A percentile compares a stretch with the other conserved stretches of the same genome.
Conservation (phyloP, 2,797 vertebrate genomes). For the Mus minutoides region DNA sequence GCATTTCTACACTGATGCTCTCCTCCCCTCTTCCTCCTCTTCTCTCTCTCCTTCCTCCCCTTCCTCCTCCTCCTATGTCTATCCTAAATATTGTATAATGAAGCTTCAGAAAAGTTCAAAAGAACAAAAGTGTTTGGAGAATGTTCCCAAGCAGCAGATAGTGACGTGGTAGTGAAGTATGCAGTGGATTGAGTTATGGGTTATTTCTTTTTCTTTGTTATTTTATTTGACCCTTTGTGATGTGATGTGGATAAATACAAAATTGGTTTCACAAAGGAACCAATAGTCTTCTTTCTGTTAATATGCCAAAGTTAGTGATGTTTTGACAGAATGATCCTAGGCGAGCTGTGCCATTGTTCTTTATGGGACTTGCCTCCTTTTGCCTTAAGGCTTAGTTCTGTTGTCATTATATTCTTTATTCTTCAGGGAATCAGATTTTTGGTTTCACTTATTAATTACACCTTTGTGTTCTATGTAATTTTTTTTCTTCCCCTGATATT, state of each 20-base stretch:
- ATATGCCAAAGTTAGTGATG: not conserved
- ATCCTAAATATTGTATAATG: not conserved
- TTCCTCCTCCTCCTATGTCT: not conserved
- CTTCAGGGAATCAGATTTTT: constrained; percentile 24
- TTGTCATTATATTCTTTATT: not conserved
- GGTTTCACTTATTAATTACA: not conserved
- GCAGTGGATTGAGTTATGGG: not conserved
- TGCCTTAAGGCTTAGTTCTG: not conserved
- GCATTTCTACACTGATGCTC: not conserved
- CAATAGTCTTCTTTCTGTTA: constrained; percentile 36
- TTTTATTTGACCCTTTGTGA: constrained; percentile 23
- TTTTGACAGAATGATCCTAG: not conserved
- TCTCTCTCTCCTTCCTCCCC: not conserved
- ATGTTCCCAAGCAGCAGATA: not conserved
- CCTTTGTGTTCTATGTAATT: not conserved
- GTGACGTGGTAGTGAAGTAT: not conserved
- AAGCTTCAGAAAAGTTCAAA: constrained; percentile 22
- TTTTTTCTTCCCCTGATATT: not conserved
- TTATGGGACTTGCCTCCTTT: not conserved
- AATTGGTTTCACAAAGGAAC: not conserved
- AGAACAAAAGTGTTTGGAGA: not conserved
- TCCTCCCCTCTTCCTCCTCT: not conserved
- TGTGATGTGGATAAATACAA: not conserved
- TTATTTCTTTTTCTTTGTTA: constrained; percentile 17
- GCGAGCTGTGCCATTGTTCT: not conserved